Conservation (phyloP, 2,888 invertebrate genomes). For the Platerodrilus igneus region DNA sequence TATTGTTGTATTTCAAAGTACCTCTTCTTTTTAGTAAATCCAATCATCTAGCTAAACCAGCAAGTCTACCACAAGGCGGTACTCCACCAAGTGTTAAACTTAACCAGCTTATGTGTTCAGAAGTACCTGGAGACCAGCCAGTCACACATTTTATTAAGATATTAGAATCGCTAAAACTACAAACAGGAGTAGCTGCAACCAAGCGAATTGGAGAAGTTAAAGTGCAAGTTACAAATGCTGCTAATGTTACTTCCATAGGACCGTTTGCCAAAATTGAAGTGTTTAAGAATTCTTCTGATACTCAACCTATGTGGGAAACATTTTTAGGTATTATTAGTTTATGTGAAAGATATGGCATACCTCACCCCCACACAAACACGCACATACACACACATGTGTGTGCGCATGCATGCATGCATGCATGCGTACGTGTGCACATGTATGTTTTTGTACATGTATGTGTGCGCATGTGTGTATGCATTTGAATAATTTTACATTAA, state of each 20-base stretch:
- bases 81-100: conserved; percentile 45
- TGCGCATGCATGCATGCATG: too few species aligned
- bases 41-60: too few species aligned
- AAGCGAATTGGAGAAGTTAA: conserved; percentile 40
- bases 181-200: conserved; percentile 38
- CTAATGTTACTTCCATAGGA: conserved; percentile 55
- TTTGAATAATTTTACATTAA: too few species aligned
- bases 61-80: too few species aligned
- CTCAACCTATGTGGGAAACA: conserved; percentile 65
- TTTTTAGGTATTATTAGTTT: conserved; percentile 65
- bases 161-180: conserved; percentile 43
- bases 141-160: conserved; percentile 44
- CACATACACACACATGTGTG: too few species aligned
- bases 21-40: too few species aligned
- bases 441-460: too few species aligned
- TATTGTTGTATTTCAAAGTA: too few species aligned
- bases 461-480: too few species aligned
- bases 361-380: too few species aligned
- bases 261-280: conserved; percentile 55
- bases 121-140: conserved; percentile 46
- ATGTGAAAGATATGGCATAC: conserved; percentile 32
- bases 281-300: conserved; percentile 53
- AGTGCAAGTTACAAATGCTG: conserved; percentile 46
- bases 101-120: conserved; percentile 45
- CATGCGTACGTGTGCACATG: too few species aligned